Percentiles rank a stretch among this genome's conserved stretches.
phyloP scores from a whole-genome alignment of 2,113 vertebrate genomes.

The human region DNA sequence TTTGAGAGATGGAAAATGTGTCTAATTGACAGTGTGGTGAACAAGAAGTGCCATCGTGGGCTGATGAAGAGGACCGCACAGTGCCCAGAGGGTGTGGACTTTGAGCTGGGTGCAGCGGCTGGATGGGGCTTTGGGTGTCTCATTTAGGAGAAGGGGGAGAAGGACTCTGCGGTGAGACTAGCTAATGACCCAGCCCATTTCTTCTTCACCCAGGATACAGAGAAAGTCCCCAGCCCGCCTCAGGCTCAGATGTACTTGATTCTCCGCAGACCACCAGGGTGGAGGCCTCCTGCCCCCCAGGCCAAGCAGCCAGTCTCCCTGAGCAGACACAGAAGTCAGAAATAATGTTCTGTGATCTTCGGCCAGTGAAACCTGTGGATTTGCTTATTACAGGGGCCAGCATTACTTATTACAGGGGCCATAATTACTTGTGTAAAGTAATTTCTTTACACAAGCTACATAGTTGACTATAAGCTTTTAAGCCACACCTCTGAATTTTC shows the following conservation, averaged over 20 bases:
- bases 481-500: background rate
- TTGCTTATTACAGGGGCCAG: too few species aligned
- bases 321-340: background rate
- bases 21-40: fast-evolving
- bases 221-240: background rate
- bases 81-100: too few species aligned
- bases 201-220: background rate
- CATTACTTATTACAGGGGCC: too few species aligned
- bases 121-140: background rate
- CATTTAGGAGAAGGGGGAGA: background rate
- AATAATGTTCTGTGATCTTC: too few species aligned
- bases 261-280: background rate
- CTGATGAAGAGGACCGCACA: background rate
- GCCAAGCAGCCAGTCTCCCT: too few species aligned
- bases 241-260: too few species aligned
- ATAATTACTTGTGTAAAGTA: too few species aligned
- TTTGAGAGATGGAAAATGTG: too few species aligned
- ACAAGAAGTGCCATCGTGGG: too few species aligned
- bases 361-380: too few species aligned
- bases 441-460: background rate
- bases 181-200: background rate
- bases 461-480: background rate
- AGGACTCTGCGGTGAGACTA: background rate
- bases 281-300: background rate
- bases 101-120: background rate